phyloP scores from a whole-genome alignment of 1,140 invertebrate genomes.

The Drosophila sechellia region DNA sequence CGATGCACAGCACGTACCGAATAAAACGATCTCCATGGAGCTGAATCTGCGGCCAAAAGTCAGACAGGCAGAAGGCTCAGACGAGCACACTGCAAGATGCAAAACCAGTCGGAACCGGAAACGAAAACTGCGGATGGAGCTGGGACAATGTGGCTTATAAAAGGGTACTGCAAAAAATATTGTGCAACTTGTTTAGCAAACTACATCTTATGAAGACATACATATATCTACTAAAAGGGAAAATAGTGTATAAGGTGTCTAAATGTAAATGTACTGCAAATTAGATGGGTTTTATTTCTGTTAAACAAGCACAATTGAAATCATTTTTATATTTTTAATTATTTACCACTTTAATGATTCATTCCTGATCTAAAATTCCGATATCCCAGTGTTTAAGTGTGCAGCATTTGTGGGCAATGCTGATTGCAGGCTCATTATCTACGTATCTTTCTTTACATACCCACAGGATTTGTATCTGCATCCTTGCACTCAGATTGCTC shows the following conservation, averaged over 20 bases:
- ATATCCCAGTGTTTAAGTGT: slow-evolving; percentile 5
- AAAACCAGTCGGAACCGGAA: slow-evolving; percentile 67
- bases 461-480: slow-evolving; percentile 25
- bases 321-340: neutral
- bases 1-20: slow-evolving; percentile 64
- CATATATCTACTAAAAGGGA: too few relatives aligned
- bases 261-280: too few relatives aligned
- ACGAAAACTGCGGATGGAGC: slow-evolving; percentile 33
- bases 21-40: slow-evolving; percentile 25
- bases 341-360: too few relatives aligned
- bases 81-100: slow-evolving; percentile 49
- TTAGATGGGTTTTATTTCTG: too few relatives aligned
- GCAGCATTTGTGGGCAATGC: slow-evolving; percentile 43
- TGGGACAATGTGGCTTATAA: slow-evolving; percentile 23
- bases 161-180: slow-evolving; percentile 2
- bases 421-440: slow-evolving; percentile 59
- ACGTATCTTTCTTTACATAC: slow-evolving; percentile 3
- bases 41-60: slow-evolving; percentile 55
- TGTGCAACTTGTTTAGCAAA: neutral
- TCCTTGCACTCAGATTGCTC: slow-evolving; percentile 27
- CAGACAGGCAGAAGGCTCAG: slow-evolving; percentile 55
- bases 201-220: too few relatives aligned
- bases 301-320: too few relatives aligned
- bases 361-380: too few relatives aligned
- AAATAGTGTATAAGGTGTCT: too few relatives aligned